These are phyloP conservation scores for Paradisaea rubra DNA, from an alignment of 2,113 vertebrate genomes.

Conservation along the genomic window DNA sequence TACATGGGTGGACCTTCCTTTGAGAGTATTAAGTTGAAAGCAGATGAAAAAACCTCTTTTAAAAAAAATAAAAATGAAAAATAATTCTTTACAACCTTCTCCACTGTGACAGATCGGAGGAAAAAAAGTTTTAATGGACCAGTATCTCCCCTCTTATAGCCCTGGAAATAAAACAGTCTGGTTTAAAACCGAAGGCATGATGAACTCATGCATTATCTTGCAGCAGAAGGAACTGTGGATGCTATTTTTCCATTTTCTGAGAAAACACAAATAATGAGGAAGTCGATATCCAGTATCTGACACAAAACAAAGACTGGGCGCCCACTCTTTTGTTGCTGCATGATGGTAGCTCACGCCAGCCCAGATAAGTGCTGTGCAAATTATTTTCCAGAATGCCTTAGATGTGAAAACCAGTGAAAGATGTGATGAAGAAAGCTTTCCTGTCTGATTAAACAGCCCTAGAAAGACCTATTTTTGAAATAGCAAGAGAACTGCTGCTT, in stretches of 20 bases:
- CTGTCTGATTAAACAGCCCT: neutral
- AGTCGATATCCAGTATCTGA: conserved; percentile 11
- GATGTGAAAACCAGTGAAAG: neutral
- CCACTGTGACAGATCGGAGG: neutral
- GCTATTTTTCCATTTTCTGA: neutral
- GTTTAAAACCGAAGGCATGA: neutral
- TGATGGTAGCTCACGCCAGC: neutral
- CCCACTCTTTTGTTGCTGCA: neutral
- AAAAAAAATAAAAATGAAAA: neutral
- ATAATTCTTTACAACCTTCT: neutral
- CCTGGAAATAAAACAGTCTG: neutral
- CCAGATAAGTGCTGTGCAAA: neutral
- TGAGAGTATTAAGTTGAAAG: neutral
- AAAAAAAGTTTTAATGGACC: neutral
- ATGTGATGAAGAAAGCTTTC: neutral
- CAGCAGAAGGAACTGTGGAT: neutral
- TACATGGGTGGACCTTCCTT: neutral
- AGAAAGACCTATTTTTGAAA: neutral
- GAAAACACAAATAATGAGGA: neutral
- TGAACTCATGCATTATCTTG: neutral
- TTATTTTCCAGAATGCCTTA: neutral
- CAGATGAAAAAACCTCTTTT: neutral
- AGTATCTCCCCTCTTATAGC: neutral
- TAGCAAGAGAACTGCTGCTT: neutral
- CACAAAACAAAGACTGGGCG: neutral